Base-by-base conservation (phyloP, 2,113 vertebrate species). In the Galbula dea region DNA sequence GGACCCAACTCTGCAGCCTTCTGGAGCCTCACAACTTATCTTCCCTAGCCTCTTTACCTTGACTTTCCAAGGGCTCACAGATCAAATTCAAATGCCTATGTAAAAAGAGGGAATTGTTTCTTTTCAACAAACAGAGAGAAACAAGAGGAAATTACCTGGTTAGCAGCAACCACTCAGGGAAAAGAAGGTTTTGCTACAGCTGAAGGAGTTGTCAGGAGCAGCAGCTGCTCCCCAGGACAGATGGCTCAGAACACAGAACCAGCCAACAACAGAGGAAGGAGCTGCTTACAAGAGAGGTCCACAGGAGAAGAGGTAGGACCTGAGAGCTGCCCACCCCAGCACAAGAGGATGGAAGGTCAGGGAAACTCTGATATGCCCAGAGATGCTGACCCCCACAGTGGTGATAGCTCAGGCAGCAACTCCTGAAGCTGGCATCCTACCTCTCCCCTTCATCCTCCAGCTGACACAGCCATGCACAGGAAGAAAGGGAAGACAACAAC, bases 331-430 rank as follows among this genome's bases (percentile, higher is more conserved):
- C 20, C 79, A 49, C 30, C 4, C 23, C 72, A 27, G 73, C 45
- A 32, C 39, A 8, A 57, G 51, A 15, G 43, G 23, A 46, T 3
- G 1, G 32, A 1, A 34, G 11, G 7, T 10, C 71, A 79, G 61
- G 68, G 66, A 75, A 75, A 55, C 73, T 59, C 14, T 12, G 58
- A 29, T 11, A 52, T 30, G 5, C 58, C 62, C 71, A 7, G 54
- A 49, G 51, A 11, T 9, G 0, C 34, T 20, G 21, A 23, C 34
- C 51, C 72, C 52, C 43, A 7, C 2, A 0, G 39, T 0, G 3
- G 43, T 23, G 4, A 10, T 3, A 68, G 72, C 65, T 30, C 81
- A 69, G 69, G 34, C 58, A 61, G 45, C 66, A 62, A 37, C 69
- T 19, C 57, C 63, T 39, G 29, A 32, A 11, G 22, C 62, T 20